Conservation (phyloP, 2,113 vertebrate species). For the Amphiprion ocellaris region DNA sequence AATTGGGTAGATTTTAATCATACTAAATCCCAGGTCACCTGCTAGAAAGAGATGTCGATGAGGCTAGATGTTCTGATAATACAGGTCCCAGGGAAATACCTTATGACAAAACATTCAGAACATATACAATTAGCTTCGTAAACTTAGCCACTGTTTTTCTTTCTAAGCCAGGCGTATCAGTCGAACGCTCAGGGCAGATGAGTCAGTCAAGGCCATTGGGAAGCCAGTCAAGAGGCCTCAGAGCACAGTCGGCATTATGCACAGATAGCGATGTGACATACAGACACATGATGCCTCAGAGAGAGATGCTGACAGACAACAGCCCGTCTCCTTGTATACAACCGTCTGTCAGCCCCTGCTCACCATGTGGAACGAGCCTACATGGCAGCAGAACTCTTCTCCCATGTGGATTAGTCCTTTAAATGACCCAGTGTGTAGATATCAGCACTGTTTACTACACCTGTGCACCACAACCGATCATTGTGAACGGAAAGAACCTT, state of each 20-base stretch:
- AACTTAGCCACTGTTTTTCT: conserved; percentile 23
- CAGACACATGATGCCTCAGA: conserved; percentile 59
- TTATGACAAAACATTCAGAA: conserved; percentile 22
- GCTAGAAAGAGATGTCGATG: background rate
- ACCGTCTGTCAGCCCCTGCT: conserved; percentile 62
- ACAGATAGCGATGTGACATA: conserved; percentile 67
- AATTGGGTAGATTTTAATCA: background rate
- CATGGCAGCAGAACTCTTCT: conserved; percentile 31
- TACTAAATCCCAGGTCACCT: background rate
- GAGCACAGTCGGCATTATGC: conserved; percentile 53
- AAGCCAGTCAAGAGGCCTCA: conserved; percentile 30
- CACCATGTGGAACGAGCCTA: conserved; percentile 57
- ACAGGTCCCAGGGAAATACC: conserved; percentile 15
- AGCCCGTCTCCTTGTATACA: conserved; percentile 48
- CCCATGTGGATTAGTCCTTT: conserved; percentile 23
- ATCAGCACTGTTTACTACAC: conserved; percentile 37
- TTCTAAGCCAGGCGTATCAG: conserved; percentile 48
- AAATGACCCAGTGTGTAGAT: conserved; percentile 16
- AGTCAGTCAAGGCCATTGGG: conserved; percentile 49
- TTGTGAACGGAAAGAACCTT: background rate
- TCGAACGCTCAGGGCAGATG: conserved; percentile 28
- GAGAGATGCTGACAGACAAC: conserved; percentile 49
- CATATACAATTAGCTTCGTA: conserved; percentile 22
- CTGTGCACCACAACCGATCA: conserved; percentile 22
- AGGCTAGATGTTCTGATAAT: conserved; percentile 25